Conservation (phyloP, 2,888 invertebrate genomes). For the Acanthosepion esculentum region DNA sequence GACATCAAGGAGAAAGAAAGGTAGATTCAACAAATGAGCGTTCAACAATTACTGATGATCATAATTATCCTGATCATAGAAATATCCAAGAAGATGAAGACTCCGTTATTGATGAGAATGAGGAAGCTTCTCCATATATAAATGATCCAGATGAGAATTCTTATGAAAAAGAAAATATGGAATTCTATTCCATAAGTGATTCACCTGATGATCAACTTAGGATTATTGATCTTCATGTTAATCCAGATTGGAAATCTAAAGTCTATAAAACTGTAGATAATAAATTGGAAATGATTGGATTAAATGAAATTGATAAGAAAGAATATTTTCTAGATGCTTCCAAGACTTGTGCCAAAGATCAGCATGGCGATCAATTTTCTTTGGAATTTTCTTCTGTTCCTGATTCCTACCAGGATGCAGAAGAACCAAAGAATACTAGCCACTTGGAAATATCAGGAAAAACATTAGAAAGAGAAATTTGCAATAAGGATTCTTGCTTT, state of each 20-base stretch:
- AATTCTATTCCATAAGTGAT: not conserved
- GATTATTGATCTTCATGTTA: not conserved
- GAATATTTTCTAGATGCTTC: not conserved
- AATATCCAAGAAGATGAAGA: not conserved
- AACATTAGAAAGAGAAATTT: not conserved
- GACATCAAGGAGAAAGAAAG: no score
- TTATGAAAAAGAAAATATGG: not conserved
- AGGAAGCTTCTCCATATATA: no score
- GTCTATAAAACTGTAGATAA: not conserved
- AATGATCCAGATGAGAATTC: not conserved
- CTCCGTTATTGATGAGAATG: no score
- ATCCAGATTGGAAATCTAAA: not conserved
- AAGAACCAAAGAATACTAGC: not conserved
- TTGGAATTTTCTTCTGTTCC: not conserved
- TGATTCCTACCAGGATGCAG: not conserved
- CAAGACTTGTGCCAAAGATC: not conserved
- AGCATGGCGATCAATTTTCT: not conserved
- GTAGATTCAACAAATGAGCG: not conserved
- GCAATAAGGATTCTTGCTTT: not conserved
- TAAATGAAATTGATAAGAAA: not conserved
- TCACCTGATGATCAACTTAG: not conserved
- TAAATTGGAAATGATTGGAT: not conserved
- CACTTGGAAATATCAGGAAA: not conserved
- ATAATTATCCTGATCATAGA: not conserved
- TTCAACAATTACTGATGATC: not conserved